Evolutionary conservation across 2,113 vertebrate species (phyloP), one percentile per base, ranked within the genome.

Genomic region (Cephalopholis sonnerati): DNA sequence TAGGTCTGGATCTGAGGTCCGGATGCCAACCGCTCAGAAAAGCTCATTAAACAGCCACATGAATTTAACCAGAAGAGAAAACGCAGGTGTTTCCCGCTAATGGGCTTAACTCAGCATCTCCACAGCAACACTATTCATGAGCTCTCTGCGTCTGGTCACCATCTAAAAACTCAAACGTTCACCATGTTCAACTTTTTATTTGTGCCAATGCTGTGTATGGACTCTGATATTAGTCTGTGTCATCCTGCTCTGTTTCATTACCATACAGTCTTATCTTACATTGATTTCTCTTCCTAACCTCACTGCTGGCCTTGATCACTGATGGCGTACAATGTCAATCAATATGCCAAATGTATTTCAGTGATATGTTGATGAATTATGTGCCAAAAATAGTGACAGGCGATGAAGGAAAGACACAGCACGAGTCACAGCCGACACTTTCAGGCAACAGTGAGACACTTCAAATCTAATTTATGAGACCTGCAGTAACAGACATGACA

Each of bases 11-110:
- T 90, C 79, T 29, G 51, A 66, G 61, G 68, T 77, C 84, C 90
- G 74, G 73, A 73, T 64, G 63, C 41, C 72, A 80, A 90, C 78
- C 80, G 77, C 88, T 87, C 82, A 87, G 90, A 90, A 95, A 95
- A 94, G 92, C 94, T 93, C 92, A 94, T 94, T 93, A 94, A 87
- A 78, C 71, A 86, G 65, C 74, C 83, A 39, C 79, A 89, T 93
- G 85, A 87, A 91, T 94, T 90, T 86, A 94, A 90, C 73, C 90
- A 92, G 85, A 77, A 58, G 85, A 80, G 90, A 70, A 90, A 90
- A 90, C 68, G 79, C 93, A 94, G 93, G 92, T 93, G 93, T 84
- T 90, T 90, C 69, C 61, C 27, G 44, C 78, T 93, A 94, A 94
- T 90, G 86, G 91, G 83, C 84, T 94, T 92, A 93, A 77, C 69